These are phyloP conservation scores for Abrostola triplasia DNA, from an alignment of 2,888 invertebrate species.

Conservation along the genomic window DNA sequence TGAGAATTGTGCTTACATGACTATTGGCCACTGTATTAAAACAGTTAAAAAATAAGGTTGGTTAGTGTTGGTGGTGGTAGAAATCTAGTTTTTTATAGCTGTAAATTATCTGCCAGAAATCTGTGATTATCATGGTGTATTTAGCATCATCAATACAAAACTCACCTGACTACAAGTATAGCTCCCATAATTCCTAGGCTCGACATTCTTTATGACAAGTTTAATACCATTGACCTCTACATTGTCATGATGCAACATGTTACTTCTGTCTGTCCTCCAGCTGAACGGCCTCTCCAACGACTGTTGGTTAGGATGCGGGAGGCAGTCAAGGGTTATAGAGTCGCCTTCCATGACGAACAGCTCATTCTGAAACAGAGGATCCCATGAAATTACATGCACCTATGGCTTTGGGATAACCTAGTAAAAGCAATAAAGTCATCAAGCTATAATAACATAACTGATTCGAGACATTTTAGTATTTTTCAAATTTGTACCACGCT, in stretches of 20 bases:
- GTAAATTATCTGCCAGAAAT: too few species aligned
- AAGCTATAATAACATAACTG: too few species aligned
- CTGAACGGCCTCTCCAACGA: constrained; percentile 10
- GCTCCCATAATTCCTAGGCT: constrained; percentile 61
- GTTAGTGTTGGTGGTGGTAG: too few species aligned
- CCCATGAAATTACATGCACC: background rate
- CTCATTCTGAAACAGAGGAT: constrained; percentile 60
- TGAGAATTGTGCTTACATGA: too few species aligned
- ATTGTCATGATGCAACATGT: constrained; percentile 60
- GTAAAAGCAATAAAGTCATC: too few species aligned
- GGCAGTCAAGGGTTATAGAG: constrained; percentile 59
- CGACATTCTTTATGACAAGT: constrained; percentile 54
- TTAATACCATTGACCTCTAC: constrained; percentile 51
- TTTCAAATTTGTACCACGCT: too few species aligned
- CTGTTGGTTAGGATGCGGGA: constrained; percentile 3
- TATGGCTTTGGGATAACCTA: too few species aligned
- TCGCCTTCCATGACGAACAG: constrained; percentile 63
- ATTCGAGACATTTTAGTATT: too few species aligned
- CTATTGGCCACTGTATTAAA: background rate
- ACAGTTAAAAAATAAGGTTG: background rate
- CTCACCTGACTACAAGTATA: constrained; percentile 65
- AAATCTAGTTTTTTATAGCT: too few species aligned
- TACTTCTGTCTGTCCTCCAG: constrained; percentile 61
- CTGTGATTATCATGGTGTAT: too few species aligned
- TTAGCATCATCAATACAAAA: constrained; percentile 1